Evolutionary conservation across 1,140 invertebrate species (phyloP).

Genomic region (Drosophila nebulosa): DNA sequence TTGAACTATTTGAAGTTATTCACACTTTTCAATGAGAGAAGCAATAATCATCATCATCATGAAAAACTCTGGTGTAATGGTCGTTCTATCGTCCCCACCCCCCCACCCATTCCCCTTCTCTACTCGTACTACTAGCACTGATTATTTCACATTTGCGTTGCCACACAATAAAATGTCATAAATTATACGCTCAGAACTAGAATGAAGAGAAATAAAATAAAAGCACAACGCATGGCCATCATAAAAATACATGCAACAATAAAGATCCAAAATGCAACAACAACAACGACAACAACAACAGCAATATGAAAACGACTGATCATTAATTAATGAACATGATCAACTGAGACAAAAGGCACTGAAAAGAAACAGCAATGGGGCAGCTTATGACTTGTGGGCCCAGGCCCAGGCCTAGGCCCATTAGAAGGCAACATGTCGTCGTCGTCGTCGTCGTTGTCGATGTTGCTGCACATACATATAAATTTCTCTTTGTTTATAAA

Average conservation of each 20-base stretch:
- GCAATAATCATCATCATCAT: too few species aligned
- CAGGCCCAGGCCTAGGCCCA: too few species aligned
- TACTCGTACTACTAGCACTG: not conserved
- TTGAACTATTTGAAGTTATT: too few species aligned
- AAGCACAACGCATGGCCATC: constrained; percentile 68
- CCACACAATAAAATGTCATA: constrained; percentile 77
- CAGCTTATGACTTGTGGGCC: constrained; percentile 50
- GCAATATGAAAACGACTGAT: constrained; percentile 52
- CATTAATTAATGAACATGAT: constrained; percentile 79
- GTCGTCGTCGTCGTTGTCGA: constrained; percentile 46
- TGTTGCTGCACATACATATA: constrained; percentile 27
- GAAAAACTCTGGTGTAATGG: too few species aligned
- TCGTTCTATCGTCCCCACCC: not conserved
- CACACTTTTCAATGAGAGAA: too few species aligned
- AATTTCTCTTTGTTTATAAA: constrained; percentile 73
- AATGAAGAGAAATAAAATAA: constrained; percentile 29
- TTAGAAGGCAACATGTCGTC: constrained; percentile 77
- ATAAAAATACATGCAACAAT: constrained; percentile 65
- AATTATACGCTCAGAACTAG: constrained; percentile 60
- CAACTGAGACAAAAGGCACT: constrained; percentile 42
- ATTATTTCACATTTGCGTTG: constrained; percentile 52
- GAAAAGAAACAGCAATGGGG: constrained; percentile 11
- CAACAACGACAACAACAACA: constrained; percentile 15
- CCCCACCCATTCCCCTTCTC: not conserved
- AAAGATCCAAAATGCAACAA: constrained; percentile 58